A percentile compares a stretch with the other conserved stretches of the same genome.
These are phyloP conservation scores for Falco peregrinus DNA, from an alignment of 2,797 vertebrate genomes.

Conservation along the genomic window DNA sequence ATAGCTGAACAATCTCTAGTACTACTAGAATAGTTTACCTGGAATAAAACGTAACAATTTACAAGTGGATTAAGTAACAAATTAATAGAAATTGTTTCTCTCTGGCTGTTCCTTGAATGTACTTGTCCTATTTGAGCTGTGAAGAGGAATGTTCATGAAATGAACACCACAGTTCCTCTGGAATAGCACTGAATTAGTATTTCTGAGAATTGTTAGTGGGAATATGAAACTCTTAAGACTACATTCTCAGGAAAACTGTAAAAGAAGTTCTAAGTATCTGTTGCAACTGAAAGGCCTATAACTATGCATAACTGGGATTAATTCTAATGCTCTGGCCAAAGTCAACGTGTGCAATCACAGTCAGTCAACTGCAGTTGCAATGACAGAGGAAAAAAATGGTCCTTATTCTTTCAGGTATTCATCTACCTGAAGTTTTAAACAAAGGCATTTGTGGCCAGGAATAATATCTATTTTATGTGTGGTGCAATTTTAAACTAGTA, in stretches of 20 bases:
- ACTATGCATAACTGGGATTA: background rate
- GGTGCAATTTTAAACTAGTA: background rate
- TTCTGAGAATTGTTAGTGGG: background rate
- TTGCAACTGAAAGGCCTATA: background rate
- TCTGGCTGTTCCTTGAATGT: background rate
- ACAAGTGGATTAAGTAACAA: background rate
- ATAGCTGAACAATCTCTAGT: background rate
- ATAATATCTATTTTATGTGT: background rate
- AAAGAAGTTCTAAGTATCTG: background rate
- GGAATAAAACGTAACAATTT: background rate
- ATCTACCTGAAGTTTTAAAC: background rate
- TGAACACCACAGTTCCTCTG: background rate
- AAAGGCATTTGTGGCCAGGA: background rate
- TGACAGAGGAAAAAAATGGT: background rate
- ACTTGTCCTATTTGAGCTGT: background rate
- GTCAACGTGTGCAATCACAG: background rate
- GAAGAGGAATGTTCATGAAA: background rate
- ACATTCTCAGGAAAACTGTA: background rate
- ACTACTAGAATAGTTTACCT: background rate
- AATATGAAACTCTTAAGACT: background rate
- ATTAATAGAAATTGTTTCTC: background rate
- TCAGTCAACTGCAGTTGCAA: background rate
- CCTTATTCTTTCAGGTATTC: background rate
- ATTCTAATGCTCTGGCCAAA: background rate
- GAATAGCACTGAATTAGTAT: background rate